Evolutionary conservation across 2,888 invertebrate genomes (phyloP), one percentile per base, ranked within the genome.

Genomic region (Drosophila glabriapex): DNA sequence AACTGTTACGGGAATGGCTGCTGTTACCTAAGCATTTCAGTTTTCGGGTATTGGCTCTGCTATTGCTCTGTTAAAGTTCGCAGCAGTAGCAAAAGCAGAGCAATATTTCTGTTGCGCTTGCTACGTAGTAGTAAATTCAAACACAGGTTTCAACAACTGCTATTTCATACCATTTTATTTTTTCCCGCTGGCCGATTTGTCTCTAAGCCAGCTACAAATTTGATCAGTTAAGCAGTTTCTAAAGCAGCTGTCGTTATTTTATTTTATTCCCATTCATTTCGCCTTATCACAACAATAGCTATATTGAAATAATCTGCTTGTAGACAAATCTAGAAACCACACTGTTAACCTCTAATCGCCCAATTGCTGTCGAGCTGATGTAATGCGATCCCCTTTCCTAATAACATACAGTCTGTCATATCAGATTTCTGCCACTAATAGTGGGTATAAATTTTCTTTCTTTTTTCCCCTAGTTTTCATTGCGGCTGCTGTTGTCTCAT

Each of bases 371-470:
- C 52, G 55, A 59, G 62, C 62, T 68, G 29, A 59, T 80, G 81
- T 73, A 78, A 78, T 78, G 73, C 63, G 78, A 78, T 78, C 61
- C 39, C 49, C 19, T 31, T 46, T 67, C 56, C 73, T 55, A 80
- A 68, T 68, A 77, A 72, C 76, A 77, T 66, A 81, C 73, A 56
- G 37, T 68, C 53, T 50, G 43, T 28, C 19, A 39, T 81, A 78
- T 78, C 78, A 77, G 68, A 78, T 78, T 68, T 78, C 78, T 60
- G 66, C 62, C 37, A 53, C 77, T 78, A 81, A 76, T 66, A 72
- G 72, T 65, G 52, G 33, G 28, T 72, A 80, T 78, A 77, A 35
- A 78, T 78, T 72, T 67, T 65, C 67, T 54, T 49, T 71, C 16
- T 52, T 29, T 31, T 29, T 29, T 39, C 1, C 1, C 4, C 16